Evolutionary conservation across 2,113 vertebrate species (phyloP).

Genomic region (Coracopsis vasa): DNA sequence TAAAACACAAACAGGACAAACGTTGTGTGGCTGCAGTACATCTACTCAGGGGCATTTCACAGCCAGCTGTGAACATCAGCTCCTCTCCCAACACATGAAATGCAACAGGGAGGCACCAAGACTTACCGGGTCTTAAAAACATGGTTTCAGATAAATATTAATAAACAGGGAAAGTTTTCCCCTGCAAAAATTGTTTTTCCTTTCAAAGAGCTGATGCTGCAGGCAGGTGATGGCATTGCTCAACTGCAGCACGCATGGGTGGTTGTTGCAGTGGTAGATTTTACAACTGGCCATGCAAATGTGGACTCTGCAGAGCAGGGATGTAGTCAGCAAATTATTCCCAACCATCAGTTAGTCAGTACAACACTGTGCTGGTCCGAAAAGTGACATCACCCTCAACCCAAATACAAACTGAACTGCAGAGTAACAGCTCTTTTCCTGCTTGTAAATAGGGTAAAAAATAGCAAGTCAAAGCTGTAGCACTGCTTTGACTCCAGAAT

Average conservation of each 20-base stretch:
- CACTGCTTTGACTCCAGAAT: neutral
- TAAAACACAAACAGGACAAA: neutral
- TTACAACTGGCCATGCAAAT: neutral
- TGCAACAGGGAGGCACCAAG: rapidly evolving
- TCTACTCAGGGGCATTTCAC: neutral
- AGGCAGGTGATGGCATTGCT: neutral
- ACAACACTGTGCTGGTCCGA: neutral
- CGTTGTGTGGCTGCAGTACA: neutral
- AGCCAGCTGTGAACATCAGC: neutral
- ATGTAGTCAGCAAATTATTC: neutral
- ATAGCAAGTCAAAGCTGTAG: neutral
- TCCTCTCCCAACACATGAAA: neutral
- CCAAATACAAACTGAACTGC: neutral
- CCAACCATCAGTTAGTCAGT: neutral
- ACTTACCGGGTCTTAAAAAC: neutral
- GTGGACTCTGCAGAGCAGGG: neutral
- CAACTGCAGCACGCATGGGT: rapidly evolving
- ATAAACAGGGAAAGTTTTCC: neutral
- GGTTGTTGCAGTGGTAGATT: neutral
- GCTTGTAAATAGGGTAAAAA: neutral
- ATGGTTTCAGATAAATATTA: neutral
- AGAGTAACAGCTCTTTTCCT: neutral
- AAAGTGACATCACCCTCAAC: neutral
- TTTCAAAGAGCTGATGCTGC: neutral
- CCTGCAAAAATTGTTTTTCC: neutral